A percentile compares a stretch with the other conserved stretches of the same genome.
Evolutionary conservation across 2,888 invertebrate species (phyloP).

Genomic region (Aphodius sticticus): DNA sequence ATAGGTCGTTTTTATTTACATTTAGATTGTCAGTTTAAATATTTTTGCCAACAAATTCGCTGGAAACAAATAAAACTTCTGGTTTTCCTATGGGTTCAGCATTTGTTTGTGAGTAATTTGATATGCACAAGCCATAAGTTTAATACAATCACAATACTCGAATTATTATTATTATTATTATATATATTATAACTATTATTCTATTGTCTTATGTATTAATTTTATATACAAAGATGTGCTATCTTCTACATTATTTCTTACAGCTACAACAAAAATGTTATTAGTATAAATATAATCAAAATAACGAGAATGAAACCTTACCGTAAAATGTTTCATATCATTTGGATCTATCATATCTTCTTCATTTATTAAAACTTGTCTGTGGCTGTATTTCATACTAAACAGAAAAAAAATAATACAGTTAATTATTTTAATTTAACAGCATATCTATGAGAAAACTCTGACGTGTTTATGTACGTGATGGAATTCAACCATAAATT

Average conservation of each 20-base stretch:
- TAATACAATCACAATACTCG: too few species aligned
- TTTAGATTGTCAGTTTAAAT: too few species aligned
- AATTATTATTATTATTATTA: background rate
- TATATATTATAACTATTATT: background rate
- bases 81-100: too few species aligned
- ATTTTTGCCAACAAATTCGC: too few species aligned
- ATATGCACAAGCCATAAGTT: too few species aligned
- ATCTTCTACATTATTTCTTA: conserved; percentile 6
- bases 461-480: background rate
- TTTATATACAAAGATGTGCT: background rate
- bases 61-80: too few species aligned
- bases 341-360: conserved; percentile 57
- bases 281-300: conserved; percentile 6
- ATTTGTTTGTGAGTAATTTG: too few species aligned
- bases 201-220: background rate
- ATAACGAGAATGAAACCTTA: conserved; percentile 48
- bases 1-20: too few species aligned
- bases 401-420: background rate
- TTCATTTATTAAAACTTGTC: conserved; percentile 61
- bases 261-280: conserved; percentile 14
- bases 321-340: conserved; percentile 60
- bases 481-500: background rate
- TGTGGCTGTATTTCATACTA: conserved; percentile 51
- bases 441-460: background rate
- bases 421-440: background rate